Evolutionary conservation across 1,140 invertebrate genomes (phyloP).

Genomic region (Ceratosolen fusciceps): DNA sequence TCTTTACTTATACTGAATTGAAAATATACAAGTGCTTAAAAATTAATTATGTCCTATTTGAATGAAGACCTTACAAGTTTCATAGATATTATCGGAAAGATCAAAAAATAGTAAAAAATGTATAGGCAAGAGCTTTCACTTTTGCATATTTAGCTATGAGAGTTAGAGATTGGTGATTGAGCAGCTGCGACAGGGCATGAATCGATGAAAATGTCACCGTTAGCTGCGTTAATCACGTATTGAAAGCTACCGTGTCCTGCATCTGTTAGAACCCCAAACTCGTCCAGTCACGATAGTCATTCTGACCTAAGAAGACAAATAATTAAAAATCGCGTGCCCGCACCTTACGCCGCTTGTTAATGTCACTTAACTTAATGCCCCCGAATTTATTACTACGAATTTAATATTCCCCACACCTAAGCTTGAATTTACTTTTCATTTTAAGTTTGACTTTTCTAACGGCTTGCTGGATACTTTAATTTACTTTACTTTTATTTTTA

Average conservation of each 20-base stretch:
- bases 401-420: background rate
- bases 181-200: background rate
- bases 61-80: too few species aligned
- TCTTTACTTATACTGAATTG: too few species aligned
- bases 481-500: background rate
- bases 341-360: background rate
- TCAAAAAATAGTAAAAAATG: too few species aligned
- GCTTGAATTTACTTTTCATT: background rate
- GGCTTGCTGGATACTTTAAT: too few species aligned
- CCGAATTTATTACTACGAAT: background rate
- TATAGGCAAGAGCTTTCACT: too few species aligned
- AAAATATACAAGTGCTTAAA: too few species aligned
- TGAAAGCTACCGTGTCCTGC: background rate
- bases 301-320: constrained; percentile 29
- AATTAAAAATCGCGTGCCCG: constrained; percentile 17
- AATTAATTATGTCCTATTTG: too few species aligned
- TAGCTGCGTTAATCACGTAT: background rate
- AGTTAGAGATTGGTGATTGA: background rate
- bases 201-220: background rate
- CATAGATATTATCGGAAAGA: too few species aligned
- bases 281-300: constrained; percentile 26
- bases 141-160: background rate
- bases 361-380: background rate
- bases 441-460: background rate
- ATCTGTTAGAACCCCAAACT: background rate